phyloP scores from a whole-genome alignment of 1,140 invertebrate species.

The Drosophila miranda region DNA sequence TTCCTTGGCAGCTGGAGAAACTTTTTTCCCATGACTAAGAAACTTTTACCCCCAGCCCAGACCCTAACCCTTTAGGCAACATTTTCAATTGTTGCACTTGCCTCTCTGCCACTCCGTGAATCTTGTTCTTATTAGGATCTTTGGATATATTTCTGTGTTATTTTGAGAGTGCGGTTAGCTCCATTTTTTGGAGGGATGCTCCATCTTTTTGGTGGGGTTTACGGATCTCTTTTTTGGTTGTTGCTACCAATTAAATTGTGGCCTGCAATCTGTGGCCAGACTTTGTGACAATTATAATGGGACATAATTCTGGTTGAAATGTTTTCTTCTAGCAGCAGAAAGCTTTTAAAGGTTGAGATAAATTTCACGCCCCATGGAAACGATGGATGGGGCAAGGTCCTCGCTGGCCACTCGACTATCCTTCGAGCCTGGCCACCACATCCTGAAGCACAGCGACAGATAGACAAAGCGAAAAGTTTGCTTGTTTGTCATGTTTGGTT shows the following conservation, averaged over 20 bases:
- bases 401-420: neutral
- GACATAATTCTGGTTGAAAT: conserved; percentile 32
- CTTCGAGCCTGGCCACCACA: conserved; percentile 12
- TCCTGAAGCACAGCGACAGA: conserved; percentile 10
- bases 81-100: conserved; percentile 66
- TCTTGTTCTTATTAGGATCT: neutral
- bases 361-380: conserved; percentile 22
- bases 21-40: conserved; percentile 50
- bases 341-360: conserved; percentile 40
- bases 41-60: conserved; percentile 41
- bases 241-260: conserved; percentile 30
- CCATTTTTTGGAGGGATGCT: neutral
- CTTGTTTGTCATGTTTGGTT: conserved; percentile 54
- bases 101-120: neutral
- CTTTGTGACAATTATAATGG: conserved; percentile 36
- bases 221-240: neutral
- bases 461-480: conserved; percentile 27
- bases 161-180: too few species aligned
- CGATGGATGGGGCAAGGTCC: neutral
- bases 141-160: neutral
- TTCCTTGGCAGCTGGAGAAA: conserved; percentile 43
- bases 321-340: conserved; percentile 25
- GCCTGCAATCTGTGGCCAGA: conserved; percentile 15
- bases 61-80: conserved; percentile 7
- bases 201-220: too few species aligned